phyloP scores from a whole-genome alignment of 2,113 vertebrate species.

The Ranitomeya variabilis region DNA sequence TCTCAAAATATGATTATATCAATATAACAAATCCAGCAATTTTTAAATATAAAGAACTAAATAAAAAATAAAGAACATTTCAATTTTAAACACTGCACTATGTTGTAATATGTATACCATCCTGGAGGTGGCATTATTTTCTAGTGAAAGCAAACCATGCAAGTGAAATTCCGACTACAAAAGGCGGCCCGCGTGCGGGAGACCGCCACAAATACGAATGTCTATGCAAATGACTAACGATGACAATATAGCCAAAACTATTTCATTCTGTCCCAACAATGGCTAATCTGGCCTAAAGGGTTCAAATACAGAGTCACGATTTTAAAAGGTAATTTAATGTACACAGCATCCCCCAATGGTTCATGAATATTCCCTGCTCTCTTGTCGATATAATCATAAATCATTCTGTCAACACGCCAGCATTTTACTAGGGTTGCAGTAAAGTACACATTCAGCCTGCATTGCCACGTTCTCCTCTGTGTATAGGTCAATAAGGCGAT shows the following conservation, averaged over 20 bases:
- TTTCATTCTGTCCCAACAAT: too few relatives aligned
- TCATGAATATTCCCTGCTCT: neutral
- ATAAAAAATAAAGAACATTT: neutral
- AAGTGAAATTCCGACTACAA: neutral
- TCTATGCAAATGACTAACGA: neutral
- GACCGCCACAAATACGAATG: neutral
- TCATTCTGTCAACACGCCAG: neutral
- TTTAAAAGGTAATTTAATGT: neutral
- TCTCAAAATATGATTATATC: too few relatives aligned
- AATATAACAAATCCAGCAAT: too few relatives aligned
- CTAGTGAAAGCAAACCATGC: neutral
- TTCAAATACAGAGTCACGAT: neutral
- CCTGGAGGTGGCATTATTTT: slow-evolving; percentile 4
- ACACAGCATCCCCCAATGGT: neutral
- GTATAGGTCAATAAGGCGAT: neutral
- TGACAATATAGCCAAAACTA: neutral
- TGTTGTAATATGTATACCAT: neutral
- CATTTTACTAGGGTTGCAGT: neutral
- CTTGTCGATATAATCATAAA: slow-evolving; percentile 7
- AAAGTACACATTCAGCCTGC: neutral
- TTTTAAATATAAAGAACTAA: neutral
- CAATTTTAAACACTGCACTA: neutral
- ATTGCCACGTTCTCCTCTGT: neutral
- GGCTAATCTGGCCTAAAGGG: neutral
- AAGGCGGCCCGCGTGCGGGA: neutral